Conservation (phyloP, 2,888 invertebrate species). For the Trichogramma evanescens region DNA sequence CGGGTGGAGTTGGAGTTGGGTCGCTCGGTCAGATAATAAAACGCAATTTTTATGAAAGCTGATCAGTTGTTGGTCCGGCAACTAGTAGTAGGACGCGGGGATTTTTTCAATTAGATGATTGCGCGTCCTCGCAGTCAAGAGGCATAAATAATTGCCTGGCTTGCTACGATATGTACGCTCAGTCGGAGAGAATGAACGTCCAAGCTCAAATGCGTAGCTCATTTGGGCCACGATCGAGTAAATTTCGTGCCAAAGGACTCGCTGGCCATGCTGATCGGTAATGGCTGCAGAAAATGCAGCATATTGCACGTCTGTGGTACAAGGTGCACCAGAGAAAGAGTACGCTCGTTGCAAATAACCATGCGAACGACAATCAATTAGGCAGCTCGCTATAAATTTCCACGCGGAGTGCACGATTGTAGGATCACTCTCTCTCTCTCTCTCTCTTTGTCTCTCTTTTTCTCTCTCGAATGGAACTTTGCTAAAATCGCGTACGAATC, state of each 20-base stretch:
- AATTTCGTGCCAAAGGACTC: not conserved
- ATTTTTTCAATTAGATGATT: too few relatives aligned
- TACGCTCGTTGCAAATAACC: not conserved
- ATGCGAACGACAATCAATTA: conserved; percentile 6
- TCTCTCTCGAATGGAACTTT: not conserved
- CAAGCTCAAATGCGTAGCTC: not conserved
- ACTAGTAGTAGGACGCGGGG: too few relatives aligned
- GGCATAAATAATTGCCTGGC: not conserved
- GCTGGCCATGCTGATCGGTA: not conserved
- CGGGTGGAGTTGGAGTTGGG: too few relatives aligned
- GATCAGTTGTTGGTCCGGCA: too few relatives aligned
- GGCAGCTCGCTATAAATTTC: not conserved
- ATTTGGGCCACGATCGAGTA: not conserved
- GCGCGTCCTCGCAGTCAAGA: not conserved
- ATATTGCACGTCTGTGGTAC: not conserved
- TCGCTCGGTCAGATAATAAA: too few relatives aligned
- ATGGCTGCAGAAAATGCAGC: not conserved
- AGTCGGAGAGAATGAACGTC: not conserved
- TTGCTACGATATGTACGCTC: not conserved
- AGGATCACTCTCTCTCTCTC: not conserved
- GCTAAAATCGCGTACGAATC: not conserved
- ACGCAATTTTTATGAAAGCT: too few relatives aligned
- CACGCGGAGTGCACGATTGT: not conserved
- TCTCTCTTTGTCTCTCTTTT: not conserved
- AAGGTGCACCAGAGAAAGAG: not conserved